Conservation (phyloP, 2,113 vertebrate genomes). For the Papio anubis region DNA sequence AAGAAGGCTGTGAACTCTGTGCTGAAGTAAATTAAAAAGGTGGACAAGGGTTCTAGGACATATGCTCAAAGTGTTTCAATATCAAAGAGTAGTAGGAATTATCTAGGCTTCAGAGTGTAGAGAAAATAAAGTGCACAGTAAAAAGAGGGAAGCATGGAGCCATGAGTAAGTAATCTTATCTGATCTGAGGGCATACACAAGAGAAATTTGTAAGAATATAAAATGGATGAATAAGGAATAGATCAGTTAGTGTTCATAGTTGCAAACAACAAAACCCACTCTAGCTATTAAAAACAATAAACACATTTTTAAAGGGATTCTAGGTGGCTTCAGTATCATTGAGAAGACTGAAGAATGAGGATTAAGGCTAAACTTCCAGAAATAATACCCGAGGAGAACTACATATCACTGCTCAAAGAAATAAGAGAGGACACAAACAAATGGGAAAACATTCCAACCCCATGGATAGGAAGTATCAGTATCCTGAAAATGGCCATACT, state of each 20-base stretch:
- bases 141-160: background rate
- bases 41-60: background rate
- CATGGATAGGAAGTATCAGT: too few species aligned
- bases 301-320: background rate
- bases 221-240: background rate
- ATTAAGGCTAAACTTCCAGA: background rate
- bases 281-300: conserved; percentile 7
- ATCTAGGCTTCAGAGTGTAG: background rate
- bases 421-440: too few species aligned
- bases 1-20: background rate
- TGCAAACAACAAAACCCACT: background rate
- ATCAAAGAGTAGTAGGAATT: background rate
- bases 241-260: background rate
- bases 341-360: background rate
- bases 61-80: background rate
- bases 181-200: background rate
- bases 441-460: too few species aligned
- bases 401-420: background rate
- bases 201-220: background rate
- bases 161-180: background rate
- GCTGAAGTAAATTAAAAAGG: background rate
- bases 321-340: background rate
- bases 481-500: too few species aligned
- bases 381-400: background rate
- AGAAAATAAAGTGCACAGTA: background rate